Evolutionary conservation across 2,888 invertebrate species (phyloP).

Genomic region (Bombyx huttoni): DNA sequence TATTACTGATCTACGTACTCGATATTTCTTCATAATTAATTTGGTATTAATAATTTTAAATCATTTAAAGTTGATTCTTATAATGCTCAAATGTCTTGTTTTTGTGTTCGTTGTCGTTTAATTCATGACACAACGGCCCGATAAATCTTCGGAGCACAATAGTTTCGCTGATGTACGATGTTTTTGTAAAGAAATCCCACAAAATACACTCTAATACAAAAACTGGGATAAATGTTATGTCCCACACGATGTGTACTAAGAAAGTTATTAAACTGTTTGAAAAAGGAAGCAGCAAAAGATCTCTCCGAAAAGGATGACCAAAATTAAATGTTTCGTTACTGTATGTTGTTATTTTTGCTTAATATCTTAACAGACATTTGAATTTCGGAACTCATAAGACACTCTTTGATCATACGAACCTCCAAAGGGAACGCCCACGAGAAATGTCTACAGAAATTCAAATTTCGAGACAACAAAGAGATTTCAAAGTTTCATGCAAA

Average conservation of each 20-base stretch:
- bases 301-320: conserved; percentile 7
- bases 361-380: neutral
- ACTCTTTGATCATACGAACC: neutral
- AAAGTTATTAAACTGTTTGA: conserved; percentile 12
- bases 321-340: conserved; percentile 8
- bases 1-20: too few relatives aligned
- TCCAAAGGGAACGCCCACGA: neutral
- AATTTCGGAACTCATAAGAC: neutral
- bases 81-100: conserved; percentile 19
- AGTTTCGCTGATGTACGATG: conserved; percentile 17
- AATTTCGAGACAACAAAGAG: neutral
- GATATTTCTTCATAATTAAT: too few relatives aligned
- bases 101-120: conserved; percentile 34
- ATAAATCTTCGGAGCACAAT: conserved; percentile 42
- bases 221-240: conserved; percentile 18
- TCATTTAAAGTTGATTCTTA: neutral
- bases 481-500: neutral
- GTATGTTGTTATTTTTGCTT: neutral
- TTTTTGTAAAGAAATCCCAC: conserved; percentile 25
- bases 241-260: conserved; percentile 10
- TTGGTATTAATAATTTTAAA: too few relatives aligned
- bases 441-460: neutral
- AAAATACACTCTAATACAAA: conserved; percentile 11
- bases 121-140: conserved; percentile 28
- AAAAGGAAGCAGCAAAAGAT: conserved; percentile 4